phyloP scores from a whole-genome alignment of 2,113 vertebrate genomes.

The Pseudorasbora parva region DNA sequence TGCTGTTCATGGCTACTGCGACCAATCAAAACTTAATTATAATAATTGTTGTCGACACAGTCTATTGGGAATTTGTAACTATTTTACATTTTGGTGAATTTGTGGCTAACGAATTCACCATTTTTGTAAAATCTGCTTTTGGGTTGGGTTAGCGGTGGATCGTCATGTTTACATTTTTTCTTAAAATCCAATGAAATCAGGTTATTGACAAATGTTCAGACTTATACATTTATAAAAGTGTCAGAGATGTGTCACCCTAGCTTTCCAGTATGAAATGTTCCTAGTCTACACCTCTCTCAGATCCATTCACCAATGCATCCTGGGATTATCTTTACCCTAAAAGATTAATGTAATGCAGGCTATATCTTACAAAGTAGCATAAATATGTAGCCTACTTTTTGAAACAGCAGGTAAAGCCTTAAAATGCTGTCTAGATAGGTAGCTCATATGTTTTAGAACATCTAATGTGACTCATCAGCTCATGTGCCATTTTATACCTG shows the following conservation, averaged over 20 bases:
- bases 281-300: background rate
- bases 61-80: background rate
- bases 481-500: background rate
- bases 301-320: background rate
- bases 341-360: background rate
- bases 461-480: background rate
- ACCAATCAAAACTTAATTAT: background rate
- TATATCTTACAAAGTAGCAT: background rate
- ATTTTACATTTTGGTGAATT: background rate
- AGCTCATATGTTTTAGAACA: background rate
- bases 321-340: background rate
- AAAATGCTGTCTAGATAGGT: background rate
- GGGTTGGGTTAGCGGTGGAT: too few species aligned
- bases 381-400: background rate
- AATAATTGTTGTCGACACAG: background rate
- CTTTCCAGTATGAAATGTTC: background rate
- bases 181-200: background rate
- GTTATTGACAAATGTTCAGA: background rate
- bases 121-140: background rate
- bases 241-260: background rate
- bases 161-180: background rate
- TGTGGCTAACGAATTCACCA: background rate
- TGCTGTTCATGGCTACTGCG: background rate
- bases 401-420: background rate
- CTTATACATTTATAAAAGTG: background rate